Evolutionary conservation across 2,888 invertebrate genomes (phyloP).

Genomic region (Spodoptera exigua): DNA sequence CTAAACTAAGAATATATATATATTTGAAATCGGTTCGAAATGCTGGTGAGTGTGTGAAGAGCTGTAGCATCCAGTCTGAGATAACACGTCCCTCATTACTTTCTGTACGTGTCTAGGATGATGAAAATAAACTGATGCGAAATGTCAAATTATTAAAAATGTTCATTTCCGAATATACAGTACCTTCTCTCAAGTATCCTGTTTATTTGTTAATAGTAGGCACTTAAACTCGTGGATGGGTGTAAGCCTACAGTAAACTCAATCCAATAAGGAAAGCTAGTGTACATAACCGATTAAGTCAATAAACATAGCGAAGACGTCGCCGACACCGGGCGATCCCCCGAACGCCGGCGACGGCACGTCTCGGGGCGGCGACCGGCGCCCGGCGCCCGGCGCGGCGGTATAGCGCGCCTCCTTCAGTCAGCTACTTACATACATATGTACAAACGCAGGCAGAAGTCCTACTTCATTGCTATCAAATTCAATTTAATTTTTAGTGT

Average conservation of each 20-base stretch:
- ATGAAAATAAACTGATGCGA: too few species aligned
- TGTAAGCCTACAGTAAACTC: slow-evolving; percentile 10
- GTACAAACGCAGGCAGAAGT: background rate
- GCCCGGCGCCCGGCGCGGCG: slow-evolving; percentile 1
- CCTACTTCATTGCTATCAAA: background rate
- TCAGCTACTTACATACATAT: background rate
- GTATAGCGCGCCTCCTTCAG: background rate
- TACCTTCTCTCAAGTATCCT: background rate
- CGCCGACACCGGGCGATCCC: slow-evolving; percentile 2
- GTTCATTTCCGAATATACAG: background rate
- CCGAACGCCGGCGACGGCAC: slow-evolving; percentile 25
- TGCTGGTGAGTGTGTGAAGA: too few species aligned
- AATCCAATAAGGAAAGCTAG: slow-evolving; percentile 17
- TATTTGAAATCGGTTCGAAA: too few species aligned
- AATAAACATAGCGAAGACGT: slow-evolving; percentile 16
- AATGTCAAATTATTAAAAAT: too few species aligned
- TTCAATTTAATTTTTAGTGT: too few species aligned
- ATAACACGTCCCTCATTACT: too few species aligned
- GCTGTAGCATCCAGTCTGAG: too few species aligned
- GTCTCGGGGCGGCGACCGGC: slow-evolving; percentile 26
- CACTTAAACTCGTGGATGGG: background rate
- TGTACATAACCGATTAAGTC: slow-evolving; percentile 22
- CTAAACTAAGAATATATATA: too few species aligned
- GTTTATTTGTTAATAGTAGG: background rate
- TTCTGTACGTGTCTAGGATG: too few species aligned